A percentile compares a stretch with the other conserved stretches of the same genome.
These are phyloP conservation scores for Drosophila mercatorum DNA, from an alignment of 2,888 invertebrate species.

Conservation along the genomic window DNA sequence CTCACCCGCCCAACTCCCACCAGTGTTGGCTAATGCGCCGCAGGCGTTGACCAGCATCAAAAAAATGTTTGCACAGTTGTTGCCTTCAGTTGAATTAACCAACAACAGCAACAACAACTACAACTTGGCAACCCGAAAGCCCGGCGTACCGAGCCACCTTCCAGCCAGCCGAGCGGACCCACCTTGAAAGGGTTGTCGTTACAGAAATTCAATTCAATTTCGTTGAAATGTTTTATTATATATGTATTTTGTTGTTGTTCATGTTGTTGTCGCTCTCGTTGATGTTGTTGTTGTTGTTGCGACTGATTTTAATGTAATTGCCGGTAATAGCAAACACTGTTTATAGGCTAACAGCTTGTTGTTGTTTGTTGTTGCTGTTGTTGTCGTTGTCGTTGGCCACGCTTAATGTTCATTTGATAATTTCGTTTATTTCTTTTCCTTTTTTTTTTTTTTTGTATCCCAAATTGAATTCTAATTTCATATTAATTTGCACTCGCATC, in stretches of 20 bases:
- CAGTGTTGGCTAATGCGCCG: slow-evolving; percentile 42
- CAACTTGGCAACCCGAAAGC: slow-evolving; percentile 7
- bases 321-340: slow-evolving; percentile 63
- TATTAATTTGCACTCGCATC: slow-evolving; percentile 42
- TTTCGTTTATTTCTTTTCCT: slow-evolving; percentile 1
- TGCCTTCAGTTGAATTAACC: slow-evolving; percentile 43
- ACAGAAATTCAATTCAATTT: slow-evolving; percentile 67
- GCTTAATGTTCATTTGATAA: slow-evolving; percentile 55
- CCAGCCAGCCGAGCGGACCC: slow-evolving; percentile 5
- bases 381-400: slow-evolving; percentile 12
- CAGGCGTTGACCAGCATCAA: slow-evolving; percentile 48
- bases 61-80: slow-evolving; percentile 61
- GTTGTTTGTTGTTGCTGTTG: slow-evolving; percentile 37
- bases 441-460: slow-evolving; percentile 11
- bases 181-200: slow-evolving; percentile 67
- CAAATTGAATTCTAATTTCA: slow-evolving; percentile 61
- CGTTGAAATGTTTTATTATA: slow-evolving; percentile 68
- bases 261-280: slow-evolving; percentile 11
- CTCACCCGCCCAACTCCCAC: too few species aligned
- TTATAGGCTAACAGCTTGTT: slow-evolving; percentile 61
- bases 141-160: background rate
- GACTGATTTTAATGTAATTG: slow-evolving; percentile 72
- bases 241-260: slow-evolving; percentile 53
- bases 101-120: slow-evolving; percentile 6
- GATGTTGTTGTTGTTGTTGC: slow-evolving; percentile 20